These are phyloP conservation scores for Zonotrichia albicollis DNA, from an alignment of 2,797 vertebrate genomes.

Conservation along the genomic window DNA sequence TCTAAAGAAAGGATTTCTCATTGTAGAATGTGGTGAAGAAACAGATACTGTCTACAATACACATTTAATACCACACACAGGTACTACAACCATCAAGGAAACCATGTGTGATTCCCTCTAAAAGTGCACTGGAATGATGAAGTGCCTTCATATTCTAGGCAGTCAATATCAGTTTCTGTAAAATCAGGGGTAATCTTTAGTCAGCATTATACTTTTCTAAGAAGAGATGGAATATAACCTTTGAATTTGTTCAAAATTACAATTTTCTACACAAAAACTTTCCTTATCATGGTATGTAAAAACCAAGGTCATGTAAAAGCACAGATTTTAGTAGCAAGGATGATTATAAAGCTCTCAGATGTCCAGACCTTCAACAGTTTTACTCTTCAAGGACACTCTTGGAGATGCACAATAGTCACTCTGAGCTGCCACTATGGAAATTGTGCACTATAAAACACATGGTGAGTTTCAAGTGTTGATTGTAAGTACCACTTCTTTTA, in stretches of 20 bases:
- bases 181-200: not conserved
- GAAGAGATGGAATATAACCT: not conserved
- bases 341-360: not conserved
- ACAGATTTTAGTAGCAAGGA: conserved; percentile 5
- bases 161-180: not conserved
- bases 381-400: not conserved
- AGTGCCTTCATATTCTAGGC: not conserved
- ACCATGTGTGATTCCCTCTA: not conserved
- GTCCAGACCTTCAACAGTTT: not conserved
- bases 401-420: not conserved
- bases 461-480: not conserved
- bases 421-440: not conserved
- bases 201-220: not conserved
- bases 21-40: not conserved
- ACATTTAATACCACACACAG: not conserved
- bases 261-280: not conserved
- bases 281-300: not conserved
- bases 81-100: not conserved
- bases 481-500: not conserved
- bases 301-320: not conserved
- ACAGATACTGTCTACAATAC: not conserved
- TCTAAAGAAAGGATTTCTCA: not conserved
- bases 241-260: not conserved
- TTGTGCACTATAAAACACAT: not conserved
- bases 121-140: not conserved